phyloP scores from a whole-genome alignment of 1,140 invertebrate species.

The Sitophilus oryzae region DNA sequence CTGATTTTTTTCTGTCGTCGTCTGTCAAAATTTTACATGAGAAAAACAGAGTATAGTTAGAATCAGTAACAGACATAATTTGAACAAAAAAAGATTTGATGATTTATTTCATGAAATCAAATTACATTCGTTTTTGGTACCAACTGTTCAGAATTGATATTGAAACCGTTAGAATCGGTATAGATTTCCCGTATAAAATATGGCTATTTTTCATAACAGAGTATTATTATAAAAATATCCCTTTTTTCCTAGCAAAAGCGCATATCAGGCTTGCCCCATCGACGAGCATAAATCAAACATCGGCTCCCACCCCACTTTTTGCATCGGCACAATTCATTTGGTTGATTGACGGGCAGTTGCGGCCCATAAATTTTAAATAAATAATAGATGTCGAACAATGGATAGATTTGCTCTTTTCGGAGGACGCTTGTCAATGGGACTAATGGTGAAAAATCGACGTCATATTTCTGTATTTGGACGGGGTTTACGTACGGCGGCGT shows the following conservation, averaged over 20 bases:
- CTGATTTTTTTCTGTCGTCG: too few species aligned
- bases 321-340: slow-evolving; percentile 20
- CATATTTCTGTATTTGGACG: slow-evolving; percentile 23
- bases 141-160: too few species aligned
- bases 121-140: too few species aligned
- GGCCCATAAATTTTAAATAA: slow-evolving; percentile 25
- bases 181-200: too few species aligned
- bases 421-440: slow-evolving; percentile 14
- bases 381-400: slow-evolving; percentile 24
- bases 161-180: too few species aligned
- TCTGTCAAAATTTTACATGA: too few species aligned
- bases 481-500: slow-evolving; percentile 8
- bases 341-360: slow-evolving; percentile 21
- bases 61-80: too few species aligned
- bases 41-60: too few species aligned
- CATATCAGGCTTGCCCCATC: not conserved
- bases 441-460: slow-evolving; percentile 23
- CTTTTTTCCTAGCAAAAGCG: not conserved
- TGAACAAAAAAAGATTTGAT: too few species aligned
- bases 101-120: too few species aligned
- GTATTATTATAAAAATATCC: not conserved
- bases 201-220: not conserved
- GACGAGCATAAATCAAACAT: slow-evolving; percentile 7
- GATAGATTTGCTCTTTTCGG: slow-evolving; percentile 20
- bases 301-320: slow-evolving; percentile 4